A percentile compares a stretch with the other conserved stretches of the same genome.
These are phyloP conservation scores for Ctena decussata DNA, from an alignment of 2,888 invertebrate species.

Conservation along the genomic window DNA sequence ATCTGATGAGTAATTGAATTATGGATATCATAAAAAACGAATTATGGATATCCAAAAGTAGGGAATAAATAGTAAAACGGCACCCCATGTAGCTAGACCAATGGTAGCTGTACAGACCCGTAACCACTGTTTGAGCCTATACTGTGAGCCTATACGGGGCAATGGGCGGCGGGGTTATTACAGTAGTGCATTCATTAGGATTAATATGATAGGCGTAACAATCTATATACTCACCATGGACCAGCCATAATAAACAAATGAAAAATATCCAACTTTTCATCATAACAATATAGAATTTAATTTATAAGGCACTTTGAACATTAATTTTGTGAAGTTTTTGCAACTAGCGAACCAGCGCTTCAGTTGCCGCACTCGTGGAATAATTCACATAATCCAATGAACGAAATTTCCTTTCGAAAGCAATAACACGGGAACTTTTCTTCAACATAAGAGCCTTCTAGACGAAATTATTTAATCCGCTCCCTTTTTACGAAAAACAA, in stretches of 20 bases:
- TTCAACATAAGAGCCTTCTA: not conserved
- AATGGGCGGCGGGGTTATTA: no score
- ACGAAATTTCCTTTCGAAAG: not conserved
- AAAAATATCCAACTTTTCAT: slow-evolving; percentile 29
- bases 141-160: no score
- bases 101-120: no score
- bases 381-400: slow-evolving; percentile 5
- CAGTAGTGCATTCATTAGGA: no score
- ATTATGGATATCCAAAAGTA: no score
- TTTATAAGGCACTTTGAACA: not conserved
- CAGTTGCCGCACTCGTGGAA: not conserved
- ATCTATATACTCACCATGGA: slow-evolving; percentile 37
- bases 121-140: no score
- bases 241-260: slow-evolving; percentile 31
- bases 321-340: not conserved
- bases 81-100: no score
- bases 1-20: no score
- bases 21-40: no score
- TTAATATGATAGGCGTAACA: no score
- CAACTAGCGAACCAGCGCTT: slow-evolving; percentile 60
- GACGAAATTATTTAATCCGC: not conserved
- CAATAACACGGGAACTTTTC: not conserved
- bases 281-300: not conserved
- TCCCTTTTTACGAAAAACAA: not conserved
- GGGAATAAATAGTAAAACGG: no score